These are phyloP conservation scores for Glyphotaelius pellucidus DNA, from an alignment of 2,888 invertebrate species.

Conservation along the genomic window DNA sequence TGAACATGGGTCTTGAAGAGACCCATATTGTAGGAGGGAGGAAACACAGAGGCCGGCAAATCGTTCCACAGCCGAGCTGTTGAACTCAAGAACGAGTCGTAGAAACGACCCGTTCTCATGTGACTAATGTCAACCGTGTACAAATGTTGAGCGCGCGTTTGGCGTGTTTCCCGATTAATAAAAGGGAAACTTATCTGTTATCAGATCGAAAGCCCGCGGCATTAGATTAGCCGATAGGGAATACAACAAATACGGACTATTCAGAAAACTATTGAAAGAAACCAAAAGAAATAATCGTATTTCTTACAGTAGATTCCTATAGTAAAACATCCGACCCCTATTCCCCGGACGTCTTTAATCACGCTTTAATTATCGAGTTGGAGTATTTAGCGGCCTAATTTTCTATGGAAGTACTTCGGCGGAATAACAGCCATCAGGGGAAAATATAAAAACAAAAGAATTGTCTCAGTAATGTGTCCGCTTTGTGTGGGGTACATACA, in stretches of 20 bases:
- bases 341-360: slow-evolving; percentile 9
- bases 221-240: background rate
- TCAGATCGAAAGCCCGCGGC: background rate
- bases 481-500: slow-evolving; percentile 58
- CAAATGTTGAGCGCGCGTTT: no score
- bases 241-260: background rate
- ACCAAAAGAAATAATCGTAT: background rate
- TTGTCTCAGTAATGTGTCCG: slow-evolving; percentile 56
- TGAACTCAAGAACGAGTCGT: no score
- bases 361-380: slow-evolving; percentile 12
- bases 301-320: background rate
- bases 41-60: no score
- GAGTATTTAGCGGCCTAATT: slow-evolving; percentile 20
- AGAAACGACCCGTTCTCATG: no score
- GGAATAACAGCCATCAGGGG: background rate
- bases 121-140: no score
- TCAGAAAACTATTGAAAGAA: background rate
- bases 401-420: background rate
- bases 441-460: slow-evolving; percentile 54
- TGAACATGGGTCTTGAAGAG: no score
- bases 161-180: no score
- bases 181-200: background rate
- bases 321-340: background rate
- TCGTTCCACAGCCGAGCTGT: no score
- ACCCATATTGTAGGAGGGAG: no score